Conservation (phyloP, 2,888 invertebrate species). For the Ennomos fuscantarius region DNA sequence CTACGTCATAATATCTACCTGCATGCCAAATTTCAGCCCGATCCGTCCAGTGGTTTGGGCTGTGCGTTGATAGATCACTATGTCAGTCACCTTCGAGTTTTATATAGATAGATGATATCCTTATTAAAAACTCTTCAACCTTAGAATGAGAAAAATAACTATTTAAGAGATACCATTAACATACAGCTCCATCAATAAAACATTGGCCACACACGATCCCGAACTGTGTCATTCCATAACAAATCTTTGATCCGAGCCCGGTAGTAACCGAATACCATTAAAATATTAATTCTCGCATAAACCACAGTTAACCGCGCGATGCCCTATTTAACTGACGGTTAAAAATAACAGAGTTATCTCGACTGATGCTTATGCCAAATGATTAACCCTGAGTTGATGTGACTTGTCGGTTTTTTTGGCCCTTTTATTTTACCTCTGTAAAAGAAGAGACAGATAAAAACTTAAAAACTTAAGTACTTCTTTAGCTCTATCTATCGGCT, state of each 20-base stretch:
- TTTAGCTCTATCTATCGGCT: too few relatives aligned
- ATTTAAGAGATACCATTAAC: too few relatives aligned
- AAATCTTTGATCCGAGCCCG: conserved; percentile 23
- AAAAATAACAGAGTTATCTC: conserved; percentile 63
- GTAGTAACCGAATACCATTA: conserved; percentile 19
- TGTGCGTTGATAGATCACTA: too few relatives aligned
- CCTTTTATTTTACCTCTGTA: conserved; percentile 2
- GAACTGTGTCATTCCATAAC: conserved; percentile 16
- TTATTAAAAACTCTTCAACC: too few relatives aligned
- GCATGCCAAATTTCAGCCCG: too few relatives aligned
- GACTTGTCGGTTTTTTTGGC: conserved; percentile 1
- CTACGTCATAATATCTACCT: too few relatives aligned
- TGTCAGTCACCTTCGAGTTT: too few relatives aligned
- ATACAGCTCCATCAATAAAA: not conserved
- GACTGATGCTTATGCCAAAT: conserved; percentile 52
- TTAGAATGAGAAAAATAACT: too few relatives aligned
- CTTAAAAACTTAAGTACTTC: too few relatives aligned
- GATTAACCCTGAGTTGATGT: conserved; percentile 49
- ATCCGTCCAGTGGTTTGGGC: too few relatives aligned
- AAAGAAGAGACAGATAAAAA: too few relatives aligned
- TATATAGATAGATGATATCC: too few relatives aligned
- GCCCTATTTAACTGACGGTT: conserved; percentile 73
- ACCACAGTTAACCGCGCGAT: conserved; percentile 57
- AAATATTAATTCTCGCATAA: conserved; percentile 37
- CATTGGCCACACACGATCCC: conserved; percentile 13